Conservation (phyloP, 2,113 vertebrate species). For the Ia io region DNA sequence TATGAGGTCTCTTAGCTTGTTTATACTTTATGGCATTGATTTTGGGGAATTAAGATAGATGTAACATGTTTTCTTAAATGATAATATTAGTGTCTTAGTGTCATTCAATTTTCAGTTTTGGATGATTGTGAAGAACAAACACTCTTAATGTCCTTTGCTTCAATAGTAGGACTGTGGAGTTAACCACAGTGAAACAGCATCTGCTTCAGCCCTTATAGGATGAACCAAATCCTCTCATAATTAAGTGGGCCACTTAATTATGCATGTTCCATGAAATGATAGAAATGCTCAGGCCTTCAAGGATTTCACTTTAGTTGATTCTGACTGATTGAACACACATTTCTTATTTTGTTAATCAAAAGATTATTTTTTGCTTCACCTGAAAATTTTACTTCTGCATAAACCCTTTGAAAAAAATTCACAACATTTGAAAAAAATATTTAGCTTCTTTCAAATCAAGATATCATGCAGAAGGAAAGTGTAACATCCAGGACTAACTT, state of each 20-base stretch:
- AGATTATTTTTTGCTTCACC: background rate
- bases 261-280: slow-evolving; percentile 4
- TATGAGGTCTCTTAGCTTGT: background rate
- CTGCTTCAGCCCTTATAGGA: background rate
- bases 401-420: background rate
- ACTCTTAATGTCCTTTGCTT: background rate
- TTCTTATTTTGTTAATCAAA: slow-evolving; percentile 40
- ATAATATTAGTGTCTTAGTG: slow-evolving; percentile 32
- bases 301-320: background rate
- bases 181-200: background rate
- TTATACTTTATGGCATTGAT: slow-evolving; percentile 21
- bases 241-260: slow-evolving; percentile 59
- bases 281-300: background rate
- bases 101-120: background rate
- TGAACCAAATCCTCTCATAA: slow-evolving; percentile 41
- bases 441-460: background rate
- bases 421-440: background rate
- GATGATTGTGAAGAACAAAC: background rate
- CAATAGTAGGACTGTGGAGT: background rate
- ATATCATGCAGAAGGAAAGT: background rate
- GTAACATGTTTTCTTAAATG: background rate
- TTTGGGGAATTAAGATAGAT: background rate
- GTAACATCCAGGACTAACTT: background rate
- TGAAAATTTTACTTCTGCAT: background rate
- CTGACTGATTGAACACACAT: background rate